Percentiles rank a stretch among this genome's conserved stretches.
Evolutionary conservation across 2,797 vertebrate species (phyloP).

Genomic region (Anas georgica): DNA sequence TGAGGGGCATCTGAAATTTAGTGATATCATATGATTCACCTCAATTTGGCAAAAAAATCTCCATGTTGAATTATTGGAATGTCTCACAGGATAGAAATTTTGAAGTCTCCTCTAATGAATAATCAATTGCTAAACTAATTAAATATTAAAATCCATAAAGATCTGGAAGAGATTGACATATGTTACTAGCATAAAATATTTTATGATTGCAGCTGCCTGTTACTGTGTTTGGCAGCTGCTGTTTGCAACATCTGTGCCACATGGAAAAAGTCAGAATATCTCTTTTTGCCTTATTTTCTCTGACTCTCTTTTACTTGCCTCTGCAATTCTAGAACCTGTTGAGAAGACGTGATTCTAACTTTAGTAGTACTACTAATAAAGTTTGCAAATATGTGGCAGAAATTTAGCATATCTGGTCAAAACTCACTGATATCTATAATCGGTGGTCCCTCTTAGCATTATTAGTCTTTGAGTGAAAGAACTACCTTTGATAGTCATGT

Average conservation of each 20-base stretch:
- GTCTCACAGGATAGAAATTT: not conserved
- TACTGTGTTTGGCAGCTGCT: not conserved
- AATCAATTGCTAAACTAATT: not conserved
- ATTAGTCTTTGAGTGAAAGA: not conserved
- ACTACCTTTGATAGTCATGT: too few species aligned
- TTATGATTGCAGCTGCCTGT: not conserved
- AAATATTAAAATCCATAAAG: not conserved
- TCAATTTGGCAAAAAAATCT: not conserved
- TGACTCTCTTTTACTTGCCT: not conserved
- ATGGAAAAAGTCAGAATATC: not conserved
- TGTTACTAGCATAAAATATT: not conserved
- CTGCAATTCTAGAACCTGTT: not conserved
- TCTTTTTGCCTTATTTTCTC: not conserved
- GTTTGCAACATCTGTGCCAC: not conserved
- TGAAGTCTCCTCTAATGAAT: not conserved
- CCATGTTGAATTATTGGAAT: not conserved
- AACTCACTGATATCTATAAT: not conserved
- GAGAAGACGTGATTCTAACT: not conserved
- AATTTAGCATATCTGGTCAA: not conserved
- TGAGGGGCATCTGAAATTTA: not conserved
- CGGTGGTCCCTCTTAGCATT: not conserved
- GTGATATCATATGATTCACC: not conserved
- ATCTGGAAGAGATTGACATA: not conserved
- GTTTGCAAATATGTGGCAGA: not conserved
- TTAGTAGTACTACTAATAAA: not conserved